Evolutionary conservation across 2,888 invertebrate species (phyloP), one percentile per base, ranked within the genome.

Genomic region (Parnassius mnemosyne): DNA sequence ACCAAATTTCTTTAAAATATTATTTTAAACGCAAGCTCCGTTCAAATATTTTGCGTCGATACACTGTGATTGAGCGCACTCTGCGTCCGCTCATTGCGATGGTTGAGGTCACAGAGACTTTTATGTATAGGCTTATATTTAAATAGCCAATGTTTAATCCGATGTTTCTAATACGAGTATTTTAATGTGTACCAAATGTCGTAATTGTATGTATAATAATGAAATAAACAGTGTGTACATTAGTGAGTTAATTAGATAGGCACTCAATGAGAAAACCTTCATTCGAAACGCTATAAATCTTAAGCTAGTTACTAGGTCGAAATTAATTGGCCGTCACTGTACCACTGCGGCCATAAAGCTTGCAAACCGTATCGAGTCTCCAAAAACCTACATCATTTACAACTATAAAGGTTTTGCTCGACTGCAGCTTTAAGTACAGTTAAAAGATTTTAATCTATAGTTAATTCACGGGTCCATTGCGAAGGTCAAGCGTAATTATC

Each of bases 361-460:
- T 79, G 69, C 76, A 75, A 76, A 80, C 77, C 82, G 82, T 86
- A 76, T 80, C 83, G 78, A 77, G 74, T 77, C 76, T 76, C 80
- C 80, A 76, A 82, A 80, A 80, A 67, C 64, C 65, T 43, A 58
- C 53, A 12, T 57, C 55, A 62, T 54, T 57, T 70, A 66, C 67
- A 72, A 60, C 69, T 60, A 55, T 41, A 41, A 44, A 20, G 25
- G 58, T 41, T 50, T 20, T 58, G 62, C 62, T 54, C 54, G 57
- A 62, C 50, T 58, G 57, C 49, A 16, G 16, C 1, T 50, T 54
- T 44, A 34, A 51, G 56, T 46, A 52, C 49, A 53, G 49, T 57
- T 61, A 50, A 12, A 49, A 9, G 10, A 13, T 49, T 49, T 7
- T 49, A 49, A 7, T 12, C n/a, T 46, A 13, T 49, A 49, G 2